phyloP scores from a whole-genome alignment of 2,888 invertebrate species.

The Cremastobaeus sp. region DNA sequence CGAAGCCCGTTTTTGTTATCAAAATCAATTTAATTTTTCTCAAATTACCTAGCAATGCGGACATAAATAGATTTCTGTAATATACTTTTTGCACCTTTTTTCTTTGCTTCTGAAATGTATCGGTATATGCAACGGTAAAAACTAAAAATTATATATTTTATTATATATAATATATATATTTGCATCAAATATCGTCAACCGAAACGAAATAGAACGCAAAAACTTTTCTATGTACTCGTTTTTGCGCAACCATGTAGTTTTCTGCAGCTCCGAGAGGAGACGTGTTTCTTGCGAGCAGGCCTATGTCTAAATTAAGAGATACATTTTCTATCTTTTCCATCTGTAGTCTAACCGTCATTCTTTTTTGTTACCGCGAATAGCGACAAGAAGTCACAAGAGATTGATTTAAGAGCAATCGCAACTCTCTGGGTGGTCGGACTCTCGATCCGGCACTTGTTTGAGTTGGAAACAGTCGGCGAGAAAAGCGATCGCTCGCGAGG shows the following conservation, averaged over 20 bases:
- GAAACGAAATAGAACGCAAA: too few species aligned
- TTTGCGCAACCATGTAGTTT: too few species aligned
- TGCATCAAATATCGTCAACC: too few species aligned
- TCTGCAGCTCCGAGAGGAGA: too few species aligned
- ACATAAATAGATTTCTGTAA: too few species aligned
- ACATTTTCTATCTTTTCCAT: background rate
- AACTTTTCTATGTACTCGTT: too few species aligned
- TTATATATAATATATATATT: too few species aligned
- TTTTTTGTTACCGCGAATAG: background rate
- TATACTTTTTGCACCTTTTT: too few species aligned
- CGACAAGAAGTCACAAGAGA: slow-evolving; percentile 21
- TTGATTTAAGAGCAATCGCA: slow-evolving; percentile 38
- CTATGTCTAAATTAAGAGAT: slow-evolving; percentile 5
- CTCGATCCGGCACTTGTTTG: slow-evolving; percentile 36
- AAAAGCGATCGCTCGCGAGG: slow-evolving; percentile 34
- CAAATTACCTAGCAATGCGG: slow-evolving; percentile 7
- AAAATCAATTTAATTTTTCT: slow-evolving; percentile 19
- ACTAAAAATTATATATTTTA: too few species aligned
- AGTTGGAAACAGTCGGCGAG: slow-evolving; percentile 28
- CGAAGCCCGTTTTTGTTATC: background rate
- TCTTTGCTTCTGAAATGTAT: too few species aligned
- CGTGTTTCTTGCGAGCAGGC: too few species aligned
- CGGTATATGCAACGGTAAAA: too few species aligned
- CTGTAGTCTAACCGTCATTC: background rate
- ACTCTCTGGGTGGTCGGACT: slow-evolving; percentile 45